These are phyloP conservation scores for Pangasius mekongensis DNA, from an alignment of 2,797 vertebrate species.

Conservation along the genomic window DNA sequence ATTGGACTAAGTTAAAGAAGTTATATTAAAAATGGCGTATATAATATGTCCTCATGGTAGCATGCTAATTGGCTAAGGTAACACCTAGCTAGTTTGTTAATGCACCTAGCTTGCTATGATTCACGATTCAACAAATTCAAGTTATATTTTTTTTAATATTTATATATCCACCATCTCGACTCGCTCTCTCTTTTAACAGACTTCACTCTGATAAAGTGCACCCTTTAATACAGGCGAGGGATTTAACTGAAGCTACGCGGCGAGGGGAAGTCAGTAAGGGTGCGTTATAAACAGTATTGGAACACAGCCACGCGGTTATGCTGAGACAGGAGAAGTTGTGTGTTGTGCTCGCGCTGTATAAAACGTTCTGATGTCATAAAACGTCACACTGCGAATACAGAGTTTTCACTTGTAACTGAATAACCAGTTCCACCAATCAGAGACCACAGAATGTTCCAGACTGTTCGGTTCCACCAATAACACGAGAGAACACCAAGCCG, in stretches of 20 bases:
- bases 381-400: not conserved
- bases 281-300: not conserved
- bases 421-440: not conserved
- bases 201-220: not conserved
- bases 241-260: not conserved
- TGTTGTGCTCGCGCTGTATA: not conserved
- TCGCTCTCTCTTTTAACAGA: not conserved
- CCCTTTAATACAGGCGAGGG: not conserved
- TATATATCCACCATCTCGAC: not conserved
- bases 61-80: not conserved
- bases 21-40: not conserved
- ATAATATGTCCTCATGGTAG: too few species aligned
- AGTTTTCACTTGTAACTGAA: not conserved
- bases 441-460: not conserved
- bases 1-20: not conserved
- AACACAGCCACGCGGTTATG: not conserved
- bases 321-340: not conserved
- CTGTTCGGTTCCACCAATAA: not conserved
- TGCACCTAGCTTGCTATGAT: too few species aligned
- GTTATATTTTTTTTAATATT: not conserved
- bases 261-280: not conserved
- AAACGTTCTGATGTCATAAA: not conserved
- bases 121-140: not conserved
- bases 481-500: not conserved
- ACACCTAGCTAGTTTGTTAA: not conserved